Conservation (phyloP, 2,888 invertebrate species). For the Parelbella ahira region DNA sequence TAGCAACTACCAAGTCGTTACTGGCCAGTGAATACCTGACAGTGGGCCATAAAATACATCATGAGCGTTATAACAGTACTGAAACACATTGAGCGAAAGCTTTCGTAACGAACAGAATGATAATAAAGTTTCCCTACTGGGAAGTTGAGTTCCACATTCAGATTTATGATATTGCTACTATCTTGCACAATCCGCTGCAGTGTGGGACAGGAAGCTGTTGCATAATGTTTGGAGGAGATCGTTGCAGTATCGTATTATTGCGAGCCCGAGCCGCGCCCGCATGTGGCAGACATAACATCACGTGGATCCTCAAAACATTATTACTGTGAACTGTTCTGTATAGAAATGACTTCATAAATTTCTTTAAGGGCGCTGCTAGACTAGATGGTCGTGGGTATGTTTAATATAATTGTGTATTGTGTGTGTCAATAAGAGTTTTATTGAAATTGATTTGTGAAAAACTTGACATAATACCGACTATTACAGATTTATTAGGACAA, state of each 20-base stretch:
- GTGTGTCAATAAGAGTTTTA: too few species aligned
- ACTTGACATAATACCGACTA: too few species aligned
- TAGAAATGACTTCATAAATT: constrained; percentile 66
- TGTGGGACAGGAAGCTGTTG: constrained; percentile 20
- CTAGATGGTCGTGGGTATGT: neutral
- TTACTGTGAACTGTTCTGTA: constrained; percentile 36
- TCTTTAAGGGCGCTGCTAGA: constrained; percentile 36
- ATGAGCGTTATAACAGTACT: constrained; percentile 3
- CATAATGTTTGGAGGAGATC: constrained; percentile 13
- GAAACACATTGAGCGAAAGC: constrained; percentile 4
- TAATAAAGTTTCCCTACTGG: constrained; percentile 9
- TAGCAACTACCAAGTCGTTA: neutral
- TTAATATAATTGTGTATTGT: neutral
- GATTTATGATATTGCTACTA: constrained; percentile 17
- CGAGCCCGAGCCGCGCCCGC: constrained; percentile 2
- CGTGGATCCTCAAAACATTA: constrained; percentile 41
- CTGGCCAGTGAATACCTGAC: neutral
- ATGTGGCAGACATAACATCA: constrained; percentile 45
- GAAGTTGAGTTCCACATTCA: constrained; percentile 14
- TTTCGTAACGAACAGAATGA: constrained; percentile 10
- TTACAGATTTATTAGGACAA: too few species aligned
- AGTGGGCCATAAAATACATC: constrained; percentile 7
- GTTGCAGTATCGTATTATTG: constrained; percentile 4
- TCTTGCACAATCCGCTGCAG: constrained; percentile 17
- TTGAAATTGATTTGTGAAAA: too few species aligned